Base-by-base conservation (phyloP, 2,888 invertebrate species). In the Eupsilia transversa region DNA sequence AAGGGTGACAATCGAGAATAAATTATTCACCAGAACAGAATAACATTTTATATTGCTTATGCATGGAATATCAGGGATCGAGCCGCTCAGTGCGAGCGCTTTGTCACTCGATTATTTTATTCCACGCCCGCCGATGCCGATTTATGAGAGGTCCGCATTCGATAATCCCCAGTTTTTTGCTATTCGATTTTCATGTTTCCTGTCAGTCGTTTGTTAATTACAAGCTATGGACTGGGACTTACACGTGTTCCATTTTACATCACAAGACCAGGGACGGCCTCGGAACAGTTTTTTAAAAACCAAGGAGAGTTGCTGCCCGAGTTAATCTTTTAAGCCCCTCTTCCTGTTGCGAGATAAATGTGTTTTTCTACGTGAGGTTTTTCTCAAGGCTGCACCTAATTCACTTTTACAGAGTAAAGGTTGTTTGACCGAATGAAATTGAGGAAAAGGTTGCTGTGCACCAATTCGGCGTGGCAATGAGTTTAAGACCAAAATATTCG, bases 1-100 rank as follows among this genome's bases (percentile, higher is more conserved):
- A 81, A 86, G 88, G 90, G 91, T 90, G 92, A 92, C 93, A 93
- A 92, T 93, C 89, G 90, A 84, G 89, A 90, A 92, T 94, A 95
- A 95, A 94, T 95, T 93, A 95, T 95, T 95, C 93, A 94, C 89
- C 88, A 89, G 87, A 90, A 89, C 89, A 90, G 88, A 93, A 91
- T 93, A 88, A 92, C 91, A 92, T 92, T 92, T 92, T 92, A 93
- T 93, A 93, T 94, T 92, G 92, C 92, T 92, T 93, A 93, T 93
- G 92, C 93, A 94, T 94, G 93, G 90, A 92, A 93, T 92, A 93
- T 93, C 92, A 90, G 91, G 90, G 89, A 88, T 88, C 88, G 89
- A 81, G 86, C 85, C 88, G 89, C 87, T 89, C 88, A 88, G 80
- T 83, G 83, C 83, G 90, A 89, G 88, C 88, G 88, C 91, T 90